These are phyloP conservation scores for Drosophila ezoana DNA, from an alignment of 2,888 invertebrate genomes.

Conservation along the genomic window DNA sequence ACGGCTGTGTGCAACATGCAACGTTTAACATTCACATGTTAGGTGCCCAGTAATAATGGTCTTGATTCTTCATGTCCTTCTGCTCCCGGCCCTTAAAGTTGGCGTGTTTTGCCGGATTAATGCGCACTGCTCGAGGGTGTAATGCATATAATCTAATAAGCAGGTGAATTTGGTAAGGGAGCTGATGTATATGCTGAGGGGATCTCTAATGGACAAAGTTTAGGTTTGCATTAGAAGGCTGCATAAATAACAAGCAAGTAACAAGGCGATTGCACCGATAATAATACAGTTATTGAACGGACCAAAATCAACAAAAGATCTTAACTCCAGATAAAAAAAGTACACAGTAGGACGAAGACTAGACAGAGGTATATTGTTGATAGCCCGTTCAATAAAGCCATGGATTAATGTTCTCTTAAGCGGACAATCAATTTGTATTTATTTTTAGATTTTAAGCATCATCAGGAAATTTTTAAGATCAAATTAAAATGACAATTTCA, in stretches of 20 bases:
- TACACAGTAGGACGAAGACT: slow-evolving; percentile 3
- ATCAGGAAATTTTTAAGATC: too few relatives aligned
- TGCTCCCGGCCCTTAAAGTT: slow-evolving; percentile 25
- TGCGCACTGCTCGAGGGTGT: slow-evolving; percentile 69
- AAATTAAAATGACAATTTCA: too few relatives aligned
- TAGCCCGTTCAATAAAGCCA: too few relatives aligned
- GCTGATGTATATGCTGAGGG: slow-evolving; percentile 35
- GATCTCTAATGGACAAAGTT: slow-evolving; percentile 55
- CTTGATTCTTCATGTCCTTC: slow-evolving; percentile 14
- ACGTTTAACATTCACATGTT: slow-evolving; percentile 75
- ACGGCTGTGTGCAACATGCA: slow-evolving; percentile 70
- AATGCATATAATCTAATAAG: slow-evolving; percentile 78
- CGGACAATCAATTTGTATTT: too few relatives aligned
- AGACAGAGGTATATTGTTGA: too few relatives aligned
- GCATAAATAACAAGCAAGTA: slow-evolving; percentile 67
- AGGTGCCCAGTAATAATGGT: slow-evolving; percentile 58
- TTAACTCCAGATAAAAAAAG: slow-evolving; percentile 1
- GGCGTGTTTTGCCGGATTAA: slow-evolving; percentile 71
- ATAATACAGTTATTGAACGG: slow-evolving; percentile 34
- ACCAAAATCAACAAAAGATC: slow-evolving; percentile 33
- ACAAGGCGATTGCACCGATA: slow-evolving; percentile 25
- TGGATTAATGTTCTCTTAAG: too few relatives aligned
- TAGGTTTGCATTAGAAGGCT: slow-evolving; percentile 70
- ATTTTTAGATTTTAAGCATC: too few relatives aligned
- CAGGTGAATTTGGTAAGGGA: slow-evolving; percentile 59